These are phyloP conservation scores for Crenichthys baileyi DNA, from an alignment of 2,797 vertebrate species.

Conservation along the genomic window DNA sequence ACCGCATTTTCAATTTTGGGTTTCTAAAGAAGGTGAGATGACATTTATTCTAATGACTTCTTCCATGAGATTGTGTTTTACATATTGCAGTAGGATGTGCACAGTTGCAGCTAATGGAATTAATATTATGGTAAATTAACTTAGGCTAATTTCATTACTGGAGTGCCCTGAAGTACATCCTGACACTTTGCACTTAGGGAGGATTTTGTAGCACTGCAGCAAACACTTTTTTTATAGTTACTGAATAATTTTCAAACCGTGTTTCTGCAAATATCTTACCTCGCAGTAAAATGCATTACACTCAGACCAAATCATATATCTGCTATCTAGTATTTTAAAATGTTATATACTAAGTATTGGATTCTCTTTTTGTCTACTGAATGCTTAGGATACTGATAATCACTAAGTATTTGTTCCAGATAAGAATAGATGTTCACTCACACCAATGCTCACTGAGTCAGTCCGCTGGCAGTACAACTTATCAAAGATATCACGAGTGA, in stretches of 20 bases:
- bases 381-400: neutral
- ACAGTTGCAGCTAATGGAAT: constrained; percentile 10
- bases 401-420: neutral
- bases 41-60: neutral
- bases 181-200: neutral
- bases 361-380: neutral
- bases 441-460: constrained; percentile 11
- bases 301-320: neutral
- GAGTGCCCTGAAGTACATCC: neutral
- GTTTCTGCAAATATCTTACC: neutral
- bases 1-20: neutral
- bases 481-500: constrained; percentile 44
- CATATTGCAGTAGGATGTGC: neutral
- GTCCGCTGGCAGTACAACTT: constrained; percentile 31
- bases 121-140: neutral
- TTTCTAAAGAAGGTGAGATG: neutral
- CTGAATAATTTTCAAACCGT: neutral
- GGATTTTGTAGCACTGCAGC: neutral
- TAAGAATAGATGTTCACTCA: constrained; percentile 20
- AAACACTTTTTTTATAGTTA: neutral
- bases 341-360: neutral
- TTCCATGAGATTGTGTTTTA: neutral
- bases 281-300: too few relatives aligned
- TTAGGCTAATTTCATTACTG: constrained; percentile 11
- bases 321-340: neutral